Conservation (phyloP, 2,888 invertebrate genomes). For the Antitype chi region DNA sequence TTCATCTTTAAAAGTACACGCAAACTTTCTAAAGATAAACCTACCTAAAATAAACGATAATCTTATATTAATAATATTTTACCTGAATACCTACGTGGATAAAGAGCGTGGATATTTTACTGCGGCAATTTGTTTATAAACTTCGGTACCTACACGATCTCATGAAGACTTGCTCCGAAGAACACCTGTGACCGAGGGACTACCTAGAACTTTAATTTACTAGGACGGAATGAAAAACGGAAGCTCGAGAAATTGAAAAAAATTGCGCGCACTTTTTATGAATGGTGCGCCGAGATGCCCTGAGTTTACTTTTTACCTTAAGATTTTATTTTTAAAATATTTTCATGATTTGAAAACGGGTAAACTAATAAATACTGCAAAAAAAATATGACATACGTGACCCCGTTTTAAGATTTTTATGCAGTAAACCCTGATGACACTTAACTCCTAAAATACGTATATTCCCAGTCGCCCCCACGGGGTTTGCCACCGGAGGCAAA, state of each 20-base stretch:
- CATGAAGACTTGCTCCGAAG: conserved; percentile 1
- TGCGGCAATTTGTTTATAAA: conserved; percentile 37
- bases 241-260: conserved; percentile 38
- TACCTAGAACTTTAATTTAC: conserved; percentile 38
- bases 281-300: conserved; percentile 6
- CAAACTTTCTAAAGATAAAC: not conserved
- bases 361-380: not conserved
- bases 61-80: not conserved
- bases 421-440: not conserved
- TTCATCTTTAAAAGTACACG: not conserved
- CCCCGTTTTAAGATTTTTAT: not conserved
- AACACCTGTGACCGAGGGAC: conserved; percentile 54
- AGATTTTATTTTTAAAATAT: not conserved
- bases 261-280: conserved; percentile 23
- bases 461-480: too few species aligned
- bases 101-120: conserved; percentile 43
- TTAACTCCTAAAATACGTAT: not conserved
- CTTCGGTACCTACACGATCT: conserved; percentile 14
- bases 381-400: not conserved
- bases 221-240: conserved; percentile 41
- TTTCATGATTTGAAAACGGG: not conserved
- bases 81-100: not conserved
- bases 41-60: not conserved
- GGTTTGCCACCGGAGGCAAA: too few species aligned
- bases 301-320: conserved; percentile 9